Evolutionary conservation across 2,113 vertebrate species (phyloP).

Genomic region (Cygnus atratus): DNA sequence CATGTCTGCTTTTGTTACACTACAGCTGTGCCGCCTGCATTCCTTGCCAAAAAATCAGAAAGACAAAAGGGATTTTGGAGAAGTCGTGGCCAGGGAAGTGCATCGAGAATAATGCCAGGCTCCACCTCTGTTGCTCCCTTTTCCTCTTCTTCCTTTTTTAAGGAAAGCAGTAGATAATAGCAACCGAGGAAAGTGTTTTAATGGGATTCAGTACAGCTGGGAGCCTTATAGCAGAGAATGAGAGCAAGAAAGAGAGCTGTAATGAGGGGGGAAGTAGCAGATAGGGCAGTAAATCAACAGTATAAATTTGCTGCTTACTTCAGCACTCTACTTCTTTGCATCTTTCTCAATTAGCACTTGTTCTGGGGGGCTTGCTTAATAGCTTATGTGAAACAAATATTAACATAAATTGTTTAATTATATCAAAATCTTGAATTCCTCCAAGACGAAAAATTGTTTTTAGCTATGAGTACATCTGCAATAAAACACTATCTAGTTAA

Average conservation of each 20-base stretch:
- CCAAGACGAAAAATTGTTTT: conserved; percentile 74
- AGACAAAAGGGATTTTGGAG: conserved; percentile 51
- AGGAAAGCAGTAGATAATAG: conserved; percentile 36
- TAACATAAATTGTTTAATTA: conserved; percentile 80
- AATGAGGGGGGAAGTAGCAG: conserved; percentile 36
- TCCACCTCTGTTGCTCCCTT: not conserved
- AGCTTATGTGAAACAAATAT: conserved; percentile 79
- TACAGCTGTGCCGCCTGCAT: conserved; percentile 37
- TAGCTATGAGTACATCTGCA: conserved; percentile 61
- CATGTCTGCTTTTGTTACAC: conserved; percentile 43
- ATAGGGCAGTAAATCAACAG: conserved; percentile 56
- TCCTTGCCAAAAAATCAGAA: conserved; percentile 32
- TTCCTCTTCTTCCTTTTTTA: conserved; percentile 4
- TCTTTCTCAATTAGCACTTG: conserved; percentile 72
- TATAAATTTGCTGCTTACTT: conserved; percentile 53
- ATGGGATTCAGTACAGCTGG: conserved; percentile 54
- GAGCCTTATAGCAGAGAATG: conserved; percentile 33
- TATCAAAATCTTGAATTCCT: conserved; percentile 75
- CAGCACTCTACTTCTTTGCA: conserved; percentile 60
- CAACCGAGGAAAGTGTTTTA: conserved; percentile 42
- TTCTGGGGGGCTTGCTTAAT: conserved; percentile 72
- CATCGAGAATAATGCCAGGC: not conserved
- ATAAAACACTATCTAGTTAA: conserved; percentile 73
- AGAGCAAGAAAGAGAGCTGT: not conserved
- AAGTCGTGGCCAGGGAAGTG: conserved; percentile 29